A percentile compares a stretch with the other conserved stretches of the same genome.
phyloP scores from a whole-genome alignment of 2,888 invertebrate species.

The Embidobia sp. region DNA sequence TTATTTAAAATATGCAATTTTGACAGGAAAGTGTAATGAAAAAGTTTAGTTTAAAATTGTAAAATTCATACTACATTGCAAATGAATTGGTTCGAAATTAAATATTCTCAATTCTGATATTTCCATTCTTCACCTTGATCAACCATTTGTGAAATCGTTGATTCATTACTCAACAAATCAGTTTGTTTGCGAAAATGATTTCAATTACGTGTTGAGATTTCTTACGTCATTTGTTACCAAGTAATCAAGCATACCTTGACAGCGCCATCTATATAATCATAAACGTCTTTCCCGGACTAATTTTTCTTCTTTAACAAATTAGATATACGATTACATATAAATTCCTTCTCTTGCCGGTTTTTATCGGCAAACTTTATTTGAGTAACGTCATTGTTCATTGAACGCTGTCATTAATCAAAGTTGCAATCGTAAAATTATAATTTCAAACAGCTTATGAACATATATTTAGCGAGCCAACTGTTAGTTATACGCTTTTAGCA shows the following conservation, averaged over 20 bases:
- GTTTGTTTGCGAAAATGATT: slow-evolving; percentile 23
- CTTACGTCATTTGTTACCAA: slow-evolving; percentile 1
- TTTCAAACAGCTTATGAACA: slow-evolving; percentile 44
- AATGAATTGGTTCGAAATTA: no score
- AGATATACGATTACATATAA: slow-evolving; percentile 47
- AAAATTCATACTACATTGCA: no score
- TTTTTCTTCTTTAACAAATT: slow-evolving; percentile 29
- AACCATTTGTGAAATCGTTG: slow-evolving; percentile 12
- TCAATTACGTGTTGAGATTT: slow-evolving; percentile 7
- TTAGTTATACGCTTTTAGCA: slow-evolving; percentile 44
- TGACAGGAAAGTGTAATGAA: no score
- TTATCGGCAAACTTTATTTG: slow-evolving; percentile 44
- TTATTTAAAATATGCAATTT: no score
- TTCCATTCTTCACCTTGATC: no score
- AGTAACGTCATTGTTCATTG: slow-evolving; percentile 48
- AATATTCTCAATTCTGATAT: no score
- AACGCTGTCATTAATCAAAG: slow-evolving; percentile 44
- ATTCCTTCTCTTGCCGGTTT: slow-evolving; percentile 3
- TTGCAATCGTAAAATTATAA: slow-evolving; percentile 54
- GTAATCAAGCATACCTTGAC: not conserved
- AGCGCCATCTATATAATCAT: slow-evolving; percentile 15
- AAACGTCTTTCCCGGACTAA: slow-evolving; percentile 6
- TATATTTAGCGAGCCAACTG: slow-evolving; percentile 43
- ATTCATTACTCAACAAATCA: slow-evolving; percentile 15
- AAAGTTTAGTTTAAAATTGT: no score